Percentiles rank a stretch among this genome's conserved stretches.
phyloP scores from a whole-genome alignment of 1,140 invertebrate species.

The Drosophila nigromelanica region DNA sequence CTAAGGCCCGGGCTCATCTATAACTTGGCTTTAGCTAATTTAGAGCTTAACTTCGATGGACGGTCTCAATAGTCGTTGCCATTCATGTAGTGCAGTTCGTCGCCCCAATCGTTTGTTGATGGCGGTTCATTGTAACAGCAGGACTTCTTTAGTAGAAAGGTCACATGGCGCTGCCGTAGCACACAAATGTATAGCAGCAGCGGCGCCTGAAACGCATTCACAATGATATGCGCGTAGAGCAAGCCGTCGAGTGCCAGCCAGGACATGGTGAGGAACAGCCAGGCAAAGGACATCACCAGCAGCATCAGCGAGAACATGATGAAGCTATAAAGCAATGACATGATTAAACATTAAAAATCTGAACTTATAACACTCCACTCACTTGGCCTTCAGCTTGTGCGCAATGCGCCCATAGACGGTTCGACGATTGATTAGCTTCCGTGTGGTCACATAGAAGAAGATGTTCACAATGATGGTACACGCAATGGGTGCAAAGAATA shows the following conservation, averaged over 20 bases:
- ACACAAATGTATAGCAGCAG: slow-evolving; percentile 90
- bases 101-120: slow-evolving; percentile 90
- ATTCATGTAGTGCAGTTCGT: slow-evolving; percentile 93
- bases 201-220: slow-evolving; percentile 90
- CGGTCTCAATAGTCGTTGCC: slow-evolving; percentile 86
- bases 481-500: slow-evolving; percentile 91
- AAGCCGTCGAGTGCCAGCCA: slow-evolving; percentile 89
- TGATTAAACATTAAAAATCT: neutral
- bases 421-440: slow-evolving; percentile 91
- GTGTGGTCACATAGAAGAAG: slow-evolving; percentile 91
- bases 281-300: slow-evolving; percentile 88
- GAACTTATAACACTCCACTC: slow-evolving; percentile 30
- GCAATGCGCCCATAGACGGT: slow-evolving; percentile 93
- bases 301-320: slow-evolving; percentile 91
- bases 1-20: neutral
- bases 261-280: slow-evolving; percentile 90
- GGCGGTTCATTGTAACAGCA: slow-evolving; percentile 89
- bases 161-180: slow-evolving; percentile 90
- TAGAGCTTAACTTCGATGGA: slow-evolving; percentile 10
- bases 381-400: slow-evolving; percentile 92
- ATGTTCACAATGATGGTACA: slow-evolving; percentile 91
- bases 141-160: slow-evolving; percentile 90
- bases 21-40: slow-evolving; percentile 10
- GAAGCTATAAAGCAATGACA: slow-evolving; percentile 86
- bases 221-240: slow-evolving; percentile 89